Evolutionary conservation across 1,140 invertebrate genomes (phyloP).

Genomic region (Zaprionus ghesquierei): DNA sequence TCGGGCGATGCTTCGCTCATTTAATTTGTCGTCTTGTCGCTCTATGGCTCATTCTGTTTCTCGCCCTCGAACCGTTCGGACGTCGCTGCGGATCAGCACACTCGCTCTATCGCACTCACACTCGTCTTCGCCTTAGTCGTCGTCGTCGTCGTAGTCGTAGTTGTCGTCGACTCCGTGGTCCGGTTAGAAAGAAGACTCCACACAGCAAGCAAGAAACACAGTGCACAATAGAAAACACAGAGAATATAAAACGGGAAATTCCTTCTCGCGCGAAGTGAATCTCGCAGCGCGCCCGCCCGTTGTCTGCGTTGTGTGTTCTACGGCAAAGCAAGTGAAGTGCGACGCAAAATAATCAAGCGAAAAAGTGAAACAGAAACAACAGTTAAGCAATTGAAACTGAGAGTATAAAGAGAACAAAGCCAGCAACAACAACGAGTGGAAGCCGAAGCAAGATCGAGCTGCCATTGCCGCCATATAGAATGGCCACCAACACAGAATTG

Average conservation of each 20-base stretch:
- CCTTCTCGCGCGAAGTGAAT: background rate
- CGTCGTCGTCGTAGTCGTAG: slow-evolving; percentile 4
- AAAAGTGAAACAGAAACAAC: background rate
- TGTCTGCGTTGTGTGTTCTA: too few species aligned
- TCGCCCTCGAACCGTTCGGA: slow-evolving; percentile 38
- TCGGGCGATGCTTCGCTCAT: slow-evolving; percentile 15
- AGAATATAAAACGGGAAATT: background rate
- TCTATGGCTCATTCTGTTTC: slow-evolving; percentile 38
- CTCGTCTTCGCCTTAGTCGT: slow-evolving; percentile 11
- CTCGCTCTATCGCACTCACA: background rate
- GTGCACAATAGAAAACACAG: background rate
- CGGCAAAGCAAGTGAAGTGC: background rate
- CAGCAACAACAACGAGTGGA: background rate
- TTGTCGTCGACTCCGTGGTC: slow-evolving; percentile 1
- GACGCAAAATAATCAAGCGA: background rate
- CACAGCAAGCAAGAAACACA: background rate
- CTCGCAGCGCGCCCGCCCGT: too few species aligned
- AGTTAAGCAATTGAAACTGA: background rate
- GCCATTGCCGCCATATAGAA: slow-evolving; percentile 30
- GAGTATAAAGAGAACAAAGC: slow-evolving; percentile 15
- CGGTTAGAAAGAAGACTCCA: background rate
- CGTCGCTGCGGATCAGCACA: slow-evolving; percentile 22
- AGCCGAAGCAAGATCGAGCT: slow-evolving; percentile 5
- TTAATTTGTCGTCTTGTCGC: slow-evolving; percentile 36
- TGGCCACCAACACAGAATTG: slow-evolving; percentile 81